Evolutionary conservation across 1,140 invertebrate genomes (phyloP).

Genomic region (Nasonia giraulti): DNA sequence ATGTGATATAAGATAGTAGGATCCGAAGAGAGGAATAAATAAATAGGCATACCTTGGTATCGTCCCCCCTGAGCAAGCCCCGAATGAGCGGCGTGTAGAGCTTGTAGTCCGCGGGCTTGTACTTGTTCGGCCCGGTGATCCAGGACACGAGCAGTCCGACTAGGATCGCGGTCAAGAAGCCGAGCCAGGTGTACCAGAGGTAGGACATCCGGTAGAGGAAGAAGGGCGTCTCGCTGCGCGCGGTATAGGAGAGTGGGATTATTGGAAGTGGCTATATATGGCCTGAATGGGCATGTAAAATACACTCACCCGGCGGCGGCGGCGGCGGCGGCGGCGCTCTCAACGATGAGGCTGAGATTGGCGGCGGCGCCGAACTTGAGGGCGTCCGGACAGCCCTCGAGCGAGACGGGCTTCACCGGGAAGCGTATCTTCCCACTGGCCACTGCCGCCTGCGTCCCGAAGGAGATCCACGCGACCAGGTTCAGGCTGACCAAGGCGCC

Average conservation of each 20-base stretch:
- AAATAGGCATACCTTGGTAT: slow-evolving; percentile 18
- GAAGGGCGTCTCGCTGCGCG: slow-evolving; percentile 72
- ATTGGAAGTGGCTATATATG: no score
- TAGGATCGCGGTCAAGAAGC: slow-evolving; percentile 79
- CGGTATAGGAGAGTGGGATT: no score
- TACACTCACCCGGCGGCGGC: slow-evolving; percentile 60
- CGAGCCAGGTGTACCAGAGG: slow-evolving; percentile 82
- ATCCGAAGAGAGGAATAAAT: neutral
- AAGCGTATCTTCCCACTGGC: slow-evolving; percentile 78
- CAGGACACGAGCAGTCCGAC: slow-evolving; percentile 83
- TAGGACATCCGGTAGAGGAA: slow-evolving; percentile 80
- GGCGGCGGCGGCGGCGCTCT: no score
- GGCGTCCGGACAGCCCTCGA: slow-evolving; percentile 77
- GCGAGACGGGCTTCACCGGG: slow-evolving; percentile 76
- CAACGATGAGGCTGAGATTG: no score
- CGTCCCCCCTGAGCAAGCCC: slow-evolving; percentile 51
- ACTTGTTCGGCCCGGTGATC: slow-evolving; percentile 76
- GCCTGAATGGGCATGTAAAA: no score
- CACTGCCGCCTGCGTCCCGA: slow-evolving; percentile 87
- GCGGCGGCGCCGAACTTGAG: slow-evolving; percentile 53
- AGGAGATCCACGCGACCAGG: slow-evolving; percentile 88
- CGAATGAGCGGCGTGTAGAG: slow-evolving; percentile 69
- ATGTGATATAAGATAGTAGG: no score
- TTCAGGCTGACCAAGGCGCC: slow-evolving; percentile 82
- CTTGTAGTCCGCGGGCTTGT: slow-evolving; percentile 62